Evolutionary conservation across 2,113 vertebrate species (phyloP).

Genomic region (Corythornis vintsioides): DNA sequence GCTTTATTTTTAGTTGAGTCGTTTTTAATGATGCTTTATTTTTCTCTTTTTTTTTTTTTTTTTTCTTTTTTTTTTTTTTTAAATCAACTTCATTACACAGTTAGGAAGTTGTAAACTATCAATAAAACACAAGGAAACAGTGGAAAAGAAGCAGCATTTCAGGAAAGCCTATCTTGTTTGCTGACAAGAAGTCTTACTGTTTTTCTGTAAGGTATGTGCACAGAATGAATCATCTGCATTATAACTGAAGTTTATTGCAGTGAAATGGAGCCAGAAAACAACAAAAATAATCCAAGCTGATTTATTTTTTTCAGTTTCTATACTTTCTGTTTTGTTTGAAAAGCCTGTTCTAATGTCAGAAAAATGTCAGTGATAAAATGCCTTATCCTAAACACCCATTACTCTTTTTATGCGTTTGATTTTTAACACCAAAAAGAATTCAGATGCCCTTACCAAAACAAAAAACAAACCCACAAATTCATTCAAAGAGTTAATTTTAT

Average conservation of each 20-base stretch:
- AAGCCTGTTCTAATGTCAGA: neutral
- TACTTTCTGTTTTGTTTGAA: neutral
- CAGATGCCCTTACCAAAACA: neutral
- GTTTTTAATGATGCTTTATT: neutral
- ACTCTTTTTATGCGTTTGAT: neutral
- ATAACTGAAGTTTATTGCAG: neutral
- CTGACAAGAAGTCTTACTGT: neutral
- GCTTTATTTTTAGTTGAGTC: neutral
- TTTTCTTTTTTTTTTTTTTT: neutral
- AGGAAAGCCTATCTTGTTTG: neutral
- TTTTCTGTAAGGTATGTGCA: neutral
- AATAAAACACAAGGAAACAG: neutral
- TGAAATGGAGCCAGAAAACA: neutral
- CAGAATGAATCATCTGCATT: neutral
- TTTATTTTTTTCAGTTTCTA: neutral
- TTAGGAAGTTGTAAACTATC: neutral
- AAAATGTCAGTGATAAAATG: slow-evolving; percentile 26
- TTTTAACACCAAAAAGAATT: neutral
- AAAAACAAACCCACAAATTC: slow-evolving; percentile 38
- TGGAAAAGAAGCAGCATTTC: neutral
- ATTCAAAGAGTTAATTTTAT: slow-evolving; percentile 53
- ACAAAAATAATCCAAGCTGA: neutral
- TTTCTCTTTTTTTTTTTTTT: neutral
- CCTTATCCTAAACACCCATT: neutral
- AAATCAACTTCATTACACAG: neutral